These are phyloP conservation scores for Rhinophrynus dorsalis DNA, from an alignment of 2,797 vertebrate species.

Conservation along the genomic window DNA sequence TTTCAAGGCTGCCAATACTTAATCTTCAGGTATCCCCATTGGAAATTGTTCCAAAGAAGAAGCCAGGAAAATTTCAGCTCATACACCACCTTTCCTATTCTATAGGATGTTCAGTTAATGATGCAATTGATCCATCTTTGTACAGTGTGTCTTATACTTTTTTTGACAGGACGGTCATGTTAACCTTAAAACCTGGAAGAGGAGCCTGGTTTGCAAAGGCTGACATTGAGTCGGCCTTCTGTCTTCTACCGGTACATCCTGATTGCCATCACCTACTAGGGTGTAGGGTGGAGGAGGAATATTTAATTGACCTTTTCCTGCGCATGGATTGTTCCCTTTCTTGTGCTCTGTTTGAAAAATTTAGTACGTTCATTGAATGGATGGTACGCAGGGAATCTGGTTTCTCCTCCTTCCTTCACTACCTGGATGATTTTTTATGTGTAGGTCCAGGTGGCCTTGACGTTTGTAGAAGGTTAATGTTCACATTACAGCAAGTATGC, in stretches of 20 bases:
- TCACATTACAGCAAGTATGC: too few species aligned
- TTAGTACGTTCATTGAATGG: background rate
- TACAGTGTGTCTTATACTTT: background rate
- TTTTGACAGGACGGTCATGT: background rate
- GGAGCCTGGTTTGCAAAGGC: background rate
- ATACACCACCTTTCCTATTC: background rate
- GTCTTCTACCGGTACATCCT: background rate
- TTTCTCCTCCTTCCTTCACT: background rate
- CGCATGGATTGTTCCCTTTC: background rate
- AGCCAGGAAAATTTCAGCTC: background rate
- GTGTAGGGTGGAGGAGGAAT: background rate
- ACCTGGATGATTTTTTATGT: too few species aligned
- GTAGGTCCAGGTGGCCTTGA: too few species aligned
- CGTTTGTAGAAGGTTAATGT: too few species aligned
- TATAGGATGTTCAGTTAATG: background rate
- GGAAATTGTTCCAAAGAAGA: background rate
- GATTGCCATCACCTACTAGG: background rate
- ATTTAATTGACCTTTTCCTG: background rate
- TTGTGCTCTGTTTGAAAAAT: background rate
- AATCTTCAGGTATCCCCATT: background rate
- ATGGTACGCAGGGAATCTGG: background rate
- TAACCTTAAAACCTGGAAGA: background rate
- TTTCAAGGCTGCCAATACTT: background rate
- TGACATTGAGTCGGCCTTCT: background rate
- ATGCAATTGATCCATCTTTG: background rate